Conservation (phyloP, 2,113 vertebrate species). For the Condylura cristata region DNA sequence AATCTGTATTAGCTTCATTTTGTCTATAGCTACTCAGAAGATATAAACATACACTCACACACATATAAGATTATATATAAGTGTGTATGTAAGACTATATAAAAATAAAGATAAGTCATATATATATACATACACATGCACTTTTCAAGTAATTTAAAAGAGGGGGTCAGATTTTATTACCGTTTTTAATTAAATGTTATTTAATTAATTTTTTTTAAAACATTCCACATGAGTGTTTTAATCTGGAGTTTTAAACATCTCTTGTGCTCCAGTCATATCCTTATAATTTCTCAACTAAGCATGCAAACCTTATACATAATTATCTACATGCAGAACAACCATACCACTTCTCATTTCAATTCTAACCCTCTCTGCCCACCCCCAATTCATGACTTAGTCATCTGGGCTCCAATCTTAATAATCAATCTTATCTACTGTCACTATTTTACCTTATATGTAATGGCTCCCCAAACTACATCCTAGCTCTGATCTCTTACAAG, state of each 20-base stretch:
- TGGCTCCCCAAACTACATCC: neutral
- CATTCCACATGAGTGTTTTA: no score
- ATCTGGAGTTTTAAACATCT: no score
- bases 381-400: neutral
- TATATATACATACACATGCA: no score
- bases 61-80: no score
- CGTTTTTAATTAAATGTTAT: neutral
- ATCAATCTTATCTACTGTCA: neutral
- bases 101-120: no score
- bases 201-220: no score
- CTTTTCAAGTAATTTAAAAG: neutral
- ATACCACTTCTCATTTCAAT: neutral
- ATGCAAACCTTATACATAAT: neutral
- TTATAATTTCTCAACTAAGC: neutral
- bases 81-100: no score
- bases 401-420: neutral
- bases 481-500: neutral
- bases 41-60: neutral
- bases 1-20: neutral
- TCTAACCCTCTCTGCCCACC: neutral
- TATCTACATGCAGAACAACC: neutral
- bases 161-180: neutral
- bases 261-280: neutral
- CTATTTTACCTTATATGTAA: neutral
- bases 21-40: neutral